These are phyloP conservation scores for Bombus soroeensis DNA, from an alignment of 1,140 invertebrate genomes.

Conservation along the genomic window DNA sequence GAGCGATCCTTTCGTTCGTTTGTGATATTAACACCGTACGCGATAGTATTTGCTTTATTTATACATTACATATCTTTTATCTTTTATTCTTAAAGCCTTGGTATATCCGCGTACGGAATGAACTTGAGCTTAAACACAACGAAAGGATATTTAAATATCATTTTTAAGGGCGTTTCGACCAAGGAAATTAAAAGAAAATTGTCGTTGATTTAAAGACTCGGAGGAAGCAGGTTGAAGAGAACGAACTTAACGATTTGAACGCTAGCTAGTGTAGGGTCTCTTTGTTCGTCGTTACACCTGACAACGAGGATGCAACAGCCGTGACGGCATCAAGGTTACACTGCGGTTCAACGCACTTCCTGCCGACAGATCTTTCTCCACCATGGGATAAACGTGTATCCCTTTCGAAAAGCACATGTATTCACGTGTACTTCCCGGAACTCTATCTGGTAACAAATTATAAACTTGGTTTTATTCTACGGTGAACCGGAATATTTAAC, in stretches of 20 bases:
- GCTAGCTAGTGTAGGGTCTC: slow-evolving; percentile 49
- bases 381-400: slow-evolving; percentile 39
- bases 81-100: not conserved
- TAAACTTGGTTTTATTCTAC: not conserved
- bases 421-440: slow-evolving; percentile 19
- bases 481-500: not conserved
- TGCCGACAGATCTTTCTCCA: slow-evolving; percentile 70
- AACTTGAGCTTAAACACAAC: too few species aligned
- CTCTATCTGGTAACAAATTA: not conserved
- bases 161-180: too few species aligned
- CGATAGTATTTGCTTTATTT: not conserved
- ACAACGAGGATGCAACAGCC: slow-evolving; percentile 76
- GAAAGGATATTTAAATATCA: too few species aligned
- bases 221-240: not conserved
- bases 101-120: too few species aligned
- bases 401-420: slow-evolving; percentile 30
- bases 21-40: too few species aligned
- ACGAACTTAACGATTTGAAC: slow-evolving; percentile 36
- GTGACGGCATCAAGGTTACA: slow-evolving; percentile 80
- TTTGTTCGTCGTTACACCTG: slow-evolving; percentile 74
- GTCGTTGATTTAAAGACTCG: not conserved
- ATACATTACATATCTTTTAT: not conserved
- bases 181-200: not conserved
- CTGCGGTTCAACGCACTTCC: slow-evolving; percentile 81
- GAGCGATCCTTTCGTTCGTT: not conserved